Evolutionary conservation across 2,113 vertebrate genomes (phyloP).

Genomic region (Pelodiscus sinensis): DNA sequence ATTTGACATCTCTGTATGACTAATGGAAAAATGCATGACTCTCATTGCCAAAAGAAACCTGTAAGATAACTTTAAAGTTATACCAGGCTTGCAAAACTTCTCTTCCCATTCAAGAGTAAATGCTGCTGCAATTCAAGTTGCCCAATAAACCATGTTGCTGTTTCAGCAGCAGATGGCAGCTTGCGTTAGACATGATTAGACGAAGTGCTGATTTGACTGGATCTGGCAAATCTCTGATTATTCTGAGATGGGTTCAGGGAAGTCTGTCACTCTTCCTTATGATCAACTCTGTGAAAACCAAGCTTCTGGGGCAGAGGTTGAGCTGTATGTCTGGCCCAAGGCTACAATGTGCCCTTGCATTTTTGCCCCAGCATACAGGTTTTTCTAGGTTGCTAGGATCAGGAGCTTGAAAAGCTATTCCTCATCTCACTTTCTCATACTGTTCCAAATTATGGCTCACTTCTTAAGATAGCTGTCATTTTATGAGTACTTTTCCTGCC

Average conservation of each 20-base stretch:
- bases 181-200: background rate
- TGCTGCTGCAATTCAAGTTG: rapidly evolving
- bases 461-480: background rate
- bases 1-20: background rate
- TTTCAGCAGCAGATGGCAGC: background rate
- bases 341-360: background rate
- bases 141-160: background rate
- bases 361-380: background rate
- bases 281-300: background rate
- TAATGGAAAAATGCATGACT: background rate
- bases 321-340: rapidly evolving
- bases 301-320: rapidly evolving
- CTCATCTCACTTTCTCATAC: background rate
- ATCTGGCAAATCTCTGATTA: background rate
- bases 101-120: background rate
- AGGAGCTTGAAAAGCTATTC: background rate
- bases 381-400: rapidly evolving
- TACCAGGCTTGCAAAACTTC: background rate
- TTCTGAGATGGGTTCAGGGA: slow-evolving; percentile 22
- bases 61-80: background rate
- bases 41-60: background rate
- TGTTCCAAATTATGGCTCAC: background rate
- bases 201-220: background rate
- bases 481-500: background rate
- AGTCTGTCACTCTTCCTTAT: background rate